Evolutionary conservation across 2,888 invertebrate genomes (phyloP).

Genomic region (Chloromyia formosa): DNA sequence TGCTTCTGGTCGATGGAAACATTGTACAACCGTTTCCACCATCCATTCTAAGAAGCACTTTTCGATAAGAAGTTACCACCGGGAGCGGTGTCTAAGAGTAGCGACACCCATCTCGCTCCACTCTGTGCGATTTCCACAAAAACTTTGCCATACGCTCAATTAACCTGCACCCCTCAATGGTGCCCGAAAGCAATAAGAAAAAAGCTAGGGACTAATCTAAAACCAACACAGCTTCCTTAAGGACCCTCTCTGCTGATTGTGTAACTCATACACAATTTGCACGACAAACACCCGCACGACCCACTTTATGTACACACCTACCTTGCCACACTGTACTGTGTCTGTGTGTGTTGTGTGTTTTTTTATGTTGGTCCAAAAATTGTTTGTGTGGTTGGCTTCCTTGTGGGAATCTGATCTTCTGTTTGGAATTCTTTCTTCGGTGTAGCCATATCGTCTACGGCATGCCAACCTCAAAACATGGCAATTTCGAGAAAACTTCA

Average conservation of each 20-base stretch:
- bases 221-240: slow-evolving; percentile 12
- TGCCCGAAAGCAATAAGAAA: neutral
- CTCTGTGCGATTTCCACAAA: neutral
- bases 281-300: too few species aligned
- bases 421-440: too few species aligned
- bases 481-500: slow-evolving; percentile 26
- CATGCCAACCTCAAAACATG: slow-evolving; percentile 4
- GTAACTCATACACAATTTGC: neutral
- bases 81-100: too few species aligned
- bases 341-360: neutral
- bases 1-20: neutral
- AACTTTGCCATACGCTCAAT: slow-evolving; percentile 17
- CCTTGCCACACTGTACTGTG: too few species aligned
- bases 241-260: neutral
- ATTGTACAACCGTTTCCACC: slow-evolving; percentile 2
- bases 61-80: neutral
- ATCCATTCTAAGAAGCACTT: neutral
- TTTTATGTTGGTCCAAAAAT: neutral
- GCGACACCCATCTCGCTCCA: neutral
- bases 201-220: neutral
- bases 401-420: neutral
- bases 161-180: slow-evolving; percentile 14
- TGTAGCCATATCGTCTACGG: neutral
- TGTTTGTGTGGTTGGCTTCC: neutral
- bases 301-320: too few species aligned